phyloP scores from a whole-genome alignment of 2,888 invertebrate species.

The Cheilosia grossa region DNA sequence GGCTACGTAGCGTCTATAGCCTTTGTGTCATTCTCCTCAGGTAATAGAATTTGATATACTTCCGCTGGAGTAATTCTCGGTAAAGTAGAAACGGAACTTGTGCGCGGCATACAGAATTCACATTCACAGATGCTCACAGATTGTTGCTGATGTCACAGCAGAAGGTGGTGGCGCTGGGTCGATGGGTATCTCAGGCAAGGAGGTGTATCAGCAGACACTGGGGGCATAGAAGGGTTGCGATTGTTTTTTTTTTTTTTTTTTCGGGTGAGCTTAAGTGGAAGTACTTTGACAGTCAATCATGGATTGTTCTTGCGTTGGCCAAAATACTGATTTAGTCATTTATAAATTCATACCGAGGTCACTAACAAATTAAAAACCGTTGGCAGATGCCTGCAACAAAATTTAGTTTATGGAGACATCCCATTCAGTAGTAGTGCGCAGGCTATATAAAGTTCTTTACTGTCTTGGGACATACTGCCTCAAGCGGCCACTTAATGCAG shows the following conservation, averaged over 20 bases:
- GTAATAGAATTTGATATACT: constrained; percentile 74
- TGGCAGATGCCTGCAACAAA: too few species aligned
- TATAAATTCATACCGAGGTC: too few species aligned
- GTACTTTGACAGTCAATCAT: too few species aligned
- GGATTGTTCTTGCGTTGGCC: too few species aligned
- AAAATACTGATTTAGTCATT: too few species aligned
- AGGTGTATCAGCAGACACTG: constrained; percentile 17
- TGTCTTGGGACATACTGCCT: too few species aligned
- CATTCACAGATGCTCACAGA: constrained; percentile 46
- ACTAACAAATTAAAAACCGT: too few species aligned
- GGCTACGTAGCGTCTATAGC: constrained; percentile 26
- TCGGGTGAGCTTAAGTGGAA: neutral
- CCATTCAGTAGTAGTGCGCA: too few species aligned
- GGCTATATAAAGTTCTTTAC: too few species aligned
- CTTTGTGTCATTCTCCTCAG: constrained; percentile 70
- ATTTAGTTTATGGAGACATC: too few species aligned
- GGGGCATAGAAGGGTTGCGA: neutral
- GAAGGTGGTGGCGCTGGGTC: neutral
- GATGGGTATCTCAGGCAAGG: constrained; percentile 46
- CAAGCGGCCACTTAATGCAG: too few species aligned
- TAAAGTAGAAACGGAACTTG: constrained; percentile 62
- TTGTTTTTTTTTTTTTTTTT: neutral
- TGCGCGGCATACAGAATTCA: constrained; percentile 65
- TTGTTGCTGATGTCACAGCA: constrained; percentile 38
- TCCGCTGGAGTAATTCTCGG: constrained; percentile 69